Evolutionary conservation across 35 echinoderm and acorn worm genomes (phyloP), one percentile per base, ranked within the genome.

Genomic region (Amphiura filiformis): DNA sequence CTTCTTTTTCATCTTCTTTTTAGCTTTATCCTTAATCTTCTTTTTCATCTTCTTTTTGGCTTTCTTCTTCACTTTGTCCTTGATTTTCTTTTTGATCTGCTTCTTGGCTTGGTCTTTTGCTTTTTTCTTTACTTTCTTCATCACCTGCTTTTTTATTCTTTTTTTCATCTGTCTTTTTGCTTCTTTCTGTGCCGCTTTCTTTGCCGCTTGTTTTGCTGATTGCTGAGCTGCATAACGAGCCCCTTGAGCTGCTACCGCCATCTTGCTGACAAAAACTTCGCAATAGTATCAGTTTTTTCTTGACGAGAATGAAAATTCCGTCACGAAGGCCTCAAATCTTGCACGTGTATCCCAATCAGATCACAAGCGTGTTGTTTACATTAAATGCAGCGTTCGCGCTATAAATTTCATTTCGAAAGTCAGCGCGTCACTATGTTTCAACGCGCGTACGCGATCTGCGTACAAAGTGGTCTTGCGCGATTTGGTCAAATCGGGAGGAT

Each of bases 131-230:
- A 20, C 84, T 30, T 86, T 20, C 31, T 77, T 82, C 33, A 39
- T 82, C 14, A 34, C 81, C 32, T 82, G 37, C 28, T 82, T 82
- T 32, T 82, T 82, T 1, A 47, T 40, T 13, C 44, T 36, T 40
- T 82, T 82, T 34, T 82, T 82, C 9, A 40, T n/a, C 13, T 82
- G 81, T 47, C 41, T 82, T 40, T 82, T 82, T 14, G 81, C 81
- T 40, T 39, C n/a, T 47, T 82, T 82, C 81, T 82, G 31, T 36
- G 32, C 20, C 35, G 56, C 35, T 31, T 76, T 76, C 76, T 88
- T 79, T 34, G 32, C 86, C 77, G 38, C 75, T 37, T 88, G 38
- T 35, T 88, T 88, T 3, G 26, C 86, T 32, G 75, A 34, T 42
- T 88, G 75, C 35, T 80, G n/a, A 9, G 32, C 42, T 1, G n/a